These are phyloP conservation scores for Andrena bicolor DNA, from an alignment of 2,888 invertebrate species.

Conservation along the genomic window DNA sequence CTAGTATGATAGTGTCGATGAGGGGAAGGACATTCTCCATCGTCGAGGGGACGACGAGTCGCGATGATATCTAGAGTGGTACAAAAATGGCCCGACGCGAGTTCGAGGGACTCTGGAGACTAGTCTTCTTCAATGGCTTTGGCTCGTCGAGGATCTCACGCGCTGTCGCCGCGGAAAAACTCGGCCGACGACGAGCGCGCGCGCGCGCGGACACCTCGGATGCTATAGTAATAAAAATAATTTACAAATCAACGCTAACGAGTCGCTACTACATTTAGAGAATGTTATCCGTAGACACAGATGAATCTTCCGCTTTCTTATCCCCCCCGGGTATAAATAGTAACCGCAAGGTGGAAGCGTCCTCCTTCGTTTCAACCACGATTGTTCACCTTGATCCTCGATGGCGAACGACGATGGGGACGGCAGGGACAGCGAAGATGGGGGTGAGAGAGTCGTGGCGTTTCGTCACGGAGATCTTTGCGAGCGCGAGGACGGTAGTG, in stretches of 20 bases:
- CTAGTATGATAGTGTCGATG: not conserved
- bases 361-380: not conserved
- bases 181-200: not conserved
- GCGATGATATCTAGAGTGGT: slow-evolving; percentile 19
- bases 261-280: slow-evolving; percentile 46
- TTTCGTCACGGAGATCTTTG: slow-evolving; percentile 63
- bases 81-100: slow-evolving; percentile 38
- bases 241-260: slow-evolving; percentile 60
- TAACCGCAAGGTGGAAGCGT: slow-evolving; percentile 24
- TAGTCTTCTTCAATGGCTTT: slow-evolving; percentile 43
- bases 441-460: slow-evolving; percentile 42
- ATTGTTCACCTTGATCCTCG: not conserved
- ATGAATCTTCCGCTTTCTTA: slow-evolving; percentile 29
- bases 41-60: not conserved
- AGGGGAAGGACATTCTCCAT: not conserved
- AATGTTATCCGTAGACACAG: slow-evolving; percentile 52
- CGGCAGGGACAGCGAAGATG: slow-evolving; percentile 23
- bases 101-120: slow-evolving; percentile 46
- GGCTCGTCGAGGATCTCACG: slow-evolving; percentile 38
- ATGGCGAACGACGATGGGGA: not conserved
- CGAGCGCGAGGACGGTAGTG: slow-evolving; percentile 69
- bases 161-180: not conserved
- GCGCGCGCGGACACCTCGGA: slow-evolving; percentile 4
- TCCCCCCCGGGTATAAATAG: slow-evolving; percentile 26
- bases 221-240: slow-evolving; percentile 58